A percentile compares a stretch with the other conserved stretches of the same genome.
Evolutionary conservation across 2,888 invertebrate genomes (phyloP).

Genomic region (Enoplolaimus lenunculus): DNA sequence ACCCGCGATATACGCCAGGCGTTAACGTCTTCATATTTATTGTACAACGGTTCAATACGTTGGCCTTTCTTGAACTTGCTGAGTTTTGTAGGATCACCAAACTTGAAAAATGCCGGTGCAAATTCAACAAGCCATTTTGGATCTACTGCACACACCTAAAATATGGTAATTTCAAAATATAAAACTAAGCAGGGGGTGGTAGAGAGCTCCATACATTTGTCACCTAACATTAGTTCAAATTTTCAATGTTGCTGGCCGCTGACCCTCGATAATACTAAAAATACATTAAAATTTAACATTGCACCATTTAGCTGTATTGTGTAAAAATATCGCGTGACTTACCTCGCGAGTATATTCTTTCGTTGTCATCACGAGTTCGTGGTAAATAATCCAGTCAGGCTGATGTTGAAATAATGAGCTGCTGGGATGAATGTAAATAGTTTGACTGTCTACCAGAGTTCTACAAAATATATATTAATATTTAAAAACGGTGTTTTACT

Average conservation of each 20-base stretch:
- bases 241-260: no score
- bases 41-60: conserved; percentile 86
- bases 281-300: no score
- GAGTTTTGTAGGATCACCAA: conserved; percentile 92
- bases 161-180: no score
- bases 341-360: conserved; percentile 99
- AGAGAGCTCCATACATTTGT: no score
- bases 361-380: conserved; percentile 92
- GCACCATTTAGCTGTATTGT: no score
- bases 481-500: no score
- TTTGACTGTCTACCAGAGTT: conserved; percentile 85
- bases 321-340: no score
- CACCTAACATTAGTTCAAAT: no score
- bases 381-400: conserved; percentile 98
- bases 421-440: conserved; percentile 93
- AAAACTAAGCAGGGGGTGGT: no score
- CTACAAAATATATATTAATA: no score
- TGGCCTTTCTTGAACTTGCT: conserved; percentile 99
- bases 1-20: conserved; percentile 84
- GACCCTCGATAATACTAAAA: no score
- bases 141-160: conserved; percentile 57
- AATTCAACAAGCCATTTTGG: conserved; percentile 98
- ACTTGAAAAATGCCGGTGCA: conserved; percentile 96
- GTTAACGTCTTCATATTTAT: conserved; percentile 97
- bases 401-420: conserved; percentile 93